phyloP scores from a whole-genome alignment of 2,888 invertebrate species.

The Ectemnius continuus region DNA sequence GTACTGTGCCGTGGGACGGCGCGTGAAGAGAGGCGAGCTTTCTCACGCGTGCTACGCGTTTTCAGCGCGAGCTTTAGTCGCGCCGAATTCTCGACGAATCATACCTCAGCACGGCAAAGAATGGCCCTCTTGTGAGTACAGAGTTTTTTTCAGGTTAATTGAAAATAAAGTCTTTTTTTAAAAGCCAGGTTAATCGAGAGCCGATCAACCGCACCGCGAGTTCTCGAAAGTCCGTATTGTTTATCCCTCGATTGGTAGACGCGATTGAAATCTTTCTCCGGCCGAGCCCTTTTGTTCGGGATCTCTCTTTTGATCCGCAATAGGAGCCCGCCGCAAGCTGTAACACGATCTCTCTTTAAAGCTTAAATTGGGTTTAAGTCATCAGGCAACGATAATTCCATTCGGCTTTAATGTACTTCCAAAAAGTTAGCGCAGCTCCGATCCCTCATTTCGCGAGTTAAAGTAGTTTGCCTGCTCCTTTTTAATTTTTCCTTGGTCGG shows the following conservation, averaged over 20 bases:
- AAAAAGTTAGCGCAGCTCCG: slow-evolving; percentile 3
- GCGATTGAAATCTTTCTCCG: slow-evolving; percentile 70
- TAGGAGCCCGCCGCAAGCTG: slow-evolving; percentile 49
- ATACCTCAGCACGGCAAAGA: slow-evolving; percentile 34
- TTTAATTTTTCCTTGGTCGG: not conserved
- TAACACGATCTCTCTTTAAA: slow-evolving; percentile 54
- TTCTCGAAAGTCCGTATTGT: slow-evolving; percentile 67
- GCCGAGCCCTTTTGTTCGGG: slow-evolving; percentile 51
- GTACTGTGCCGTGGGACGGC: too few species aligned
- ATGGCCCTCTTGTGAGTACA: slow-evolving; percentile 36
- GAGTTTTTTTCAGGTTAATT: slow-evolving; percentile 57
- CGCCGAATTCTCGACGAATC: slow-evolving; percentile 21
- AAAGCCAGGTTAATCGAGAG: slow-evolving; percentile 66
- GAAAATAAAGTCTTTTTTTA: not conserved
- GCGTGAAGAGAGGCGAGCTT: not conserved
- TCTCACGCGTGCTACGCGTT: slow-evolving; percentile 12
- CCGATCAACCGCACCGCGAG: slow-evolving; percentile 69
- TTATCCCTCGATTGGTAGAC: slow-evolving; percentile 67
- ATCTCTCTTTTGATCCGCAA: slow-evolving; percentile 52
- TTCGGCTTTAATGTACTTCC: slow-evolving; percentile 27
- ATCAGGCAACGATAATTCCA: slow-evolving; percentile 35
- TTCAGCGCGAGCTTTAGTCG: slow-evolving; percentile 26
- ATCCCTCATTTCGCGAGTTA: slow-evolving; percentile 2
- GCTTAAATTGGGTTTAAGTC: slow-evolving; percentile 24
- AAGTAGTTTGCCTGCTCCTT: not conserved